phyloP scores from a whole-genome alignment of 1,140 invertebrate genomes.

The Nasonia giraulti region DNA sequence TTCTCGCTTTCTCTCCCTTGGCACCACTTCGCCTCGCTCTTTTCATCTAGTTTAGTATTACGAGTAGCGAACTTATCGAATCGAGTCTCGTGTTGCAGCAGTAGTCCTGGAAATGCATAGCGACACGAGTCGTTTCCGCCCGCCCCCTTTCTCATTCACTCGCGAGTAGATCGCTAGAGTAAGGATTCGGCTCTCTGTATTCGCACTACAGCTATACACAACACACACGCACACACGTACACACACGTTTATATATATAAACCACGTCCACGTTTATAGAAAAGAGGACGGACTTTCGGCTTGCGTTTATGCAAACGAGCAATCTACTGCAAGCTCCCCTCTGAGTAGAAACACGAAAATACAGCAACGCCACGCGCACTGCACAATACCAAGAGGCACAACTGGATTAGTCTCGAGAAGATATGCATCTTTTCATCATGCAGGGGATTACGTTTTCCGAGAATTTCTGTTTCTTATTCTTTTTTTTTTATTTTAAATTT shows the following conservation, averaged over 20 bases:
- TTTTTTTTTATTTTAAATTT: neutral
- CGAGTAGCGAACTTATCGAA: constrained; percentile 55
- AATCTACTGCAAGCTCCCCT: constrained; percentile 18
- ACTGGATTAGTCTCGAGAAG: constrained; percentile 28
- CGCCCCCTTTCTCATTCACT: neutral
- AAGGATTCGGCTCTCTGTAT: constrained; percentile 2
- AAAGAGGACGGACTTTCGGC: neutral
- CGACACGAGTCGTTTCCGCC: constrained; percentile 1
- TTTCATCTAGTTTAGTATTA: constrained; percentile 53
- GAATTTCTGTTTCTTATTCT: neutral
- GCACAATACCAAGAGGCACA: neutral
- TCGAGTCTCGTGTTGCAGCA: constrained; percentile 50
- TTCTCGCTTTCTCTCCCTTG: constrained; percentile 27
- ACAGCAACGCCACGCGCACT: neutral
- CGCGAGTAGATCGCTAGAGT: neutral
- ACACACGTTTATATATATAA: too few species aligned
- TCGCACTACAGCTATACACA: neutral
- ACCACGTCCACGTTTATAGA: neutral
- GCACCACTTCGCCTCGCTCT: constrained; percentile 18
- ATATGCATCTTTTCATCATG: constrained; percentile 24
- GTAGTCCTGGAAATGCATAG: constrained; percentile 54
- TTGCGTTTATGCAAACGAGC: constrained; percentile 35
- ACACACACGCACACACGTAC: too few species aligned
- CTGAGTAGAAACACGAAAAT: neutral
- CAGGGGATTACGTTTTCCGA: neutral